phyloP scores from a whole-genome alignment of 2,113 vertebrate species.

The Nibea albiflora region DNA sequence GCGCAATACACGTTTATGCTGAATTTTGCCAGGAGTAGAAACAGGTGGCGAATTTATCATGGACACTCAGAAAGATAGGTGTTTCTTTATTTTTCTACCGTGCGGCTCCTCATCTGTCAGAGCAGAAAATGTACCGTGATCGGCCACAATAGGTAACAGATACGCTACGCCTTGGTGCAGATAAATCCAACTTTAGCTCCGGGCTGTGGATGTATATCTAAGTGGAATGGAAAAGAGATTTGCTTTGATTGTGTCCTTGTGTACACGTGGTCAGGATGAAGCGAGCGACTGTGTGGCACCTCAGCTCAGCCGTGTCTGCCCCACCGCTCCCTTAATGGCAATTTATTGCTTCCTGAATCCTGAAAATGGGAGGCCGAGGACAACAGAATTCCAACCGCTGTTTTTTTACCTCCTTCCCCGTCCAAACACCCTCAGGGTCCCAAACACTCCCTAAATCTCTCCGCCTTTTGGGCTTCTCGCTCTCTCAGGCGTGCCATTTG shows the following conservation, averaged over 20 bases:
- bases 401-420: conserved; percentile 58
- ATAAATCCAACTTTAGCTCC: background rate
- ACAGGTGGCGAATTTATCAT: conserved; percentile 64
- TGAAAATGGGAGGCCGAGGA: conserved; percentile 67
- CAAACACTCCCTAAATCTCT: conserved; percentile 72
- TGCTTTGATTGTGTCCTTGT: conserved; percentile 45
- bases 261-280: conserved; percentile 59
- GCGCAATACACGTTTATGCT: conserved; percentile 14
- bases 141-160: background rate
- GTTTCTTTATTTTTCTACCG: background rate
- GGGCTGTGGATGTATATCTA: background rate
- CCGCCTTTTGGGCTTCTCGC: conserved; percentile 38
- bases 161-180: background rate
- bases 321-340: conserved; percentile 73
- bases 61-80: background rate
- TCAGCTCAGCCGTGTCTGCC: conserved; percentile 57
- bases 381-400: conserved; percentile 76
- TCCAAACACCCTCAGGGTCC: conserved; percentile 40
- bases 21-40: conserved; percentile 28
- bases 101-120: conserved; percentile 11
- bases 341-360: conserved; percentile 85
- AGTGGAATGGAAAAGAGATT: conserved; percentile 8
- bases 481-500: conserved; percentile 52
- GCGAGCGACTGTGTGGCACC: conserved; percentile 78
- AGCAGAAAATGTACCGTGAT: conserved; percentile 13